Percentiles rank a stretch among this genome's conserved stretches.
These are phyloP conservation scores for Lepeophtheirus nordmannii DNA, from an alignment of 2,888 invertebrate genomes.

Conservation along the genomic window DNA sequence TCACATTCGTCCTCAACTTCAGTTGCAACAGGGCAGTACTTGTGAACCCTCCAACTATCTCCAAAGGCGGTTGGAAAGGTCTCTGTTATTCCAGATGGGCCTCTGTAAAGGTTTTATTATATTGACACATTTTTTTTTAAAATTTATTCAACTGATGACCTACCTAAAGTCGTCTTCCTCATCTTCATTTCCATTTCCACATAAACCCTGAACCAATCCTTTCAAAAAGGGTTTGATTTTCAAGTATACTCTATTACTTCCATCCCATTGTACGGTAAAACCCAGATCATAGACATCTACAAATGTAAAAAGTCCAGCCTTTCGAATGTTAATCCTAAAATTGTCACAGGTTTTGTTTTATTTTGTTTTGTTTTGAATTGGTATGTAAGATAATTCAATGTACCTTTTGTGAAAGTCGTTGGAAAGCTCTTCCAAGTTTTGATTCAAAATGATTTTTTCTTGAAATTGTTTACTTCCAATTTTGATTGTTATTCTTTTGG, in stretches of 20 bases:
- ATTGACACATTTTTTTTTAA: neutral
- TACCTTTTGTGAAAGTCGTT: constrained; percentile 37
- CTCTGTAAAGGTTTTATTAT: neutral
- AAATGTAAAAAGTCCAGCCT: constrained; percentile 58
- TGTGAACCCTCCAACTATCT: constrained; percentile 70
- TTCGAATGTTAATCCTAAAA: constrained; percentile 46
- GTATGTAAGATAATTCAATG: constrained; percentile 29
- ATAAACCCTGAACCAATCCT: constrained; percentile 59
- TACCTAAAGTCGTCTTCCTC: constrained; percentile 69
- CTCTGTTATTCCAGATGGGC: constrained; percentile 55
- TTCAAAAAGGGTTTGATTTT: constrained; percentile 62
- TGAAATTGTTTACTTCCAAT: constrained; percentile 43
- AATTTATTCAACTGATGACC: constrained; percentile 32
- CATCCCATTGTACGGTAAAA: constrained; percentile 68
- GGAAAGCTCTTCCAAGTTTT: constrained; percentile 37
- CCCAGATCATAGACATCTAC: constrained; percentile 60
- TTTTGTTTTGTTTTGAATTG: neutral
- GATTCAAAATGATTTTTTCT: constrained; percentile 49
- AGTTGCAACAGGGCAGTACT: constrained; percentile 51
- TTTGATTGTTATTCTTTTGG: constrained; percentile 58
- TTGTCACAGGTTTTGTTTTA: neutral
- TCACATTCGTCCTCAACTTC: constrained; percentile 49
- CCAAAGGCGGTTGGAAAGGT: constrained; percentile 61
- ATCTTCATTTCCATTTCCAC: constrained; percentile 78
- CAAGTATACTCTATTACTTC: constrained; percentile 62